phyloP scores from a whole-genome alignment of 2,797 vertebrate species.

The Rhinatrema bivittatum region DNA sequence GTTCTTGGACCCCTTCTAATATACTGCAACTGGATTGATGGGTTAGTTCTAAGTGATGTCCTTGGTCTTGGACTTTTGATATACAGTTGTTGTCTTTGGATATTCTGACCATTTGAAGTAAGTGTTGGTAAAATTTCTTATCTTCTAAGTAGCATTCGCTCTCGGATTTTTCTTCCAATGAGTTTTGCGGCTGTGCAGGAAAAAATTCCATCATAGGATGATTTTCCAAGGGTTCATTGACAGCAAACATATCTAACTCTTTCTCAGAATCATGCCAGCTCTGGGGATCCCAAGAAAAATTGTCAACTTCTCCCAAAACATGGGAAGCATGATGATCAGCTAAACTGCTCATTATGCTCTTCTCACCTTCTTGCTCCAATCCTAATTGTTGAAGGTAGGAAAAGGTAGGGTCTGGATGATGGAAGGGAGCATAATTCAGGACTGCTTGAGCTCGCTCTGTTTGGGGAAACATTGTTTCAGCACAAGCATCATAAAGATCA shows the following conservation, averaged over 20 bases:
- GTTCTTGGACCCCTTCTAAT: too few species aligned
- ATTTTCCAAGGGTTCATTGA: background rate
- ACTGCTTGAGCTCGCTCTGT: too few species aligned
- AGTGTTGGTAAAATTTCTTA: conserved; percentile 13
- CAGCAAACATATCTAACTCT: background rate
- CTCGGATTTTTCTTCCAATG: conserved; percentile 18
- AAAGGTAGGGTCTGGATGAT: too few species aligned
- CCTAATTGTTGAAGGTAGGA: too few species aligned
- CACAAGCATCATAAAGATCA: too few species aligned
- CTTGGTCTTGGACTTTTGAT: too few species aligned
- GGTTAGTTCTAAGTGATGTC: too few species aligned
- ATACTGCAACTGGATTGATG: too few species aligned
- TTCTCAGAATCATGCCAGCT: background rate
- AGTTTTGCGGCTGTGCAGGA: conserved; percentile 2
- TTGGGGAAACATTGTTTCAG: too few species aligned
- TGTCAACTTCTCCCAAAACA: conserved; percentile 16
- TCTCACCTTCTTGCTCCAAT: background rate
- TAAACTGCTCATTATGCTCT: background rate
- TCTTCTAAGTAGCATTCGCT: conserved; percentile 28
- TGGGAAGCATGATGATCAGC: conserved; percentile 1
- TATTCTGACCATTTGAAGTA: conserved; percentile 26
- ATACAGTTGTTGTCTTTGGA: conserved; percentile 18
- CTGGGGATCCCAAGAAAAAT: conserved; percentile 18
- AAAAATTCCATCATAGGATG: background rate
- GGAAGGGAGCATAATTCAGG: too few species aligned